phyloP scores from a whole-genome alignment of 2,797 vertebrate species.

The Florisuga fusca region DNA sequence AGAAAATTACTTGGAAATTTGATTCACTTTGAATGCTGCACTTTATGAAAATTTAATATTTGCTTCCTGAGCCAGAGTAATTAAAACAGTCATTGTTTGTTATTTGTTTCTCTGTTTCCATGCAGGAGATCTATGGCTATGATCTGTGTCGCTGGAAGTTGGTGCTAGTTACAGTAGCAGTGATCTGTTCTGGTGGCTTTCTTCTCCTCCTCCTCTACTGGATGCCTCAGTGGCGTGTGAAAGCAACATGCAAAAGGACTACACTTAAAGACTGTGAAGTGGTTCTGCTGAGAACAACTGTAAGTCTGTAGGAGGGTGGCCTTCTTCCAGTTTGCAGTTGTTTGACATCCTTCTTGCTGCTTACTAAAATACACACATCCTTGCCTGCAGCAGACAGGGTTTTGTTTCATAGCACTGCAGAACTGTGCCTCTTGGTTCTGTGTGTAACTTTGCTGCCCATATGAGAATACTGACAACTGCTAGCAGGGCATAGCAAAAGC shows the following conservation, averaged over 20 bases:
- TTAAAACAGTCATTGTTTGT: neutral
- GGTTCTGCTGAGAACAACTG: constrained; percentile 93
- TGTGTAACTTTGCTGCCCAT: neutral
- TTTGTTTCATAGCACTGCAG: neutral
- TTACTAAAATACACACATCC: neutral
- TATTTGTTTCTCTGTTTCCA: neutral
- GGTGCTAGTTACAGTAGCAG: constrained; percentile 87
- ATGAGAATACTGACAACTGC: neutral
- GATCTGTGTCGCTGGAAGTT: constrained; percentile 91
- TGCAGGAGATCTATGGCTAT: constrained; percentile 92
- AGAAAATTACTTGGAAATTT: neutral
- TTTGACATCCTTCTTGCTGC: neutral
- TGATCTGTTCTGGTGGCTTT: constrained; percentile 92
- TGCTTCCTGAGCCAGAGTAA: neutral
- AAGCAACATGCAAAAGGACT: constrained; percentile 88
- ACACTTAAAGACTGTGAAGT: constrained; percentile 87
- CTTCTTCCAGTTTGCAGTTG: neutral
- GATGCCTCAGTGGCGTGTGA: constrained; percentile 98
- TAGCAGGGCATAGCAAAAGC: neutral
- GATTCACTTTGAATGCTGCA: neutral
- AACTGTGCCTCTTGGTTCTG: neutral
- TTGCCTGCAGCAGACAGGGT: neutral
- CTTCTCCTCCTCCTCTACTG: constrained; percentile 97
- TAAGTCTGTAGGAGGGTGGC: constrained; percentile 65
- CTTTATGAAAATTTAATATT: neutral